phyloP scores from a whole-genome alignment of 2,888 invertebrate species.

The Mechanitis messenoides region DNA sequence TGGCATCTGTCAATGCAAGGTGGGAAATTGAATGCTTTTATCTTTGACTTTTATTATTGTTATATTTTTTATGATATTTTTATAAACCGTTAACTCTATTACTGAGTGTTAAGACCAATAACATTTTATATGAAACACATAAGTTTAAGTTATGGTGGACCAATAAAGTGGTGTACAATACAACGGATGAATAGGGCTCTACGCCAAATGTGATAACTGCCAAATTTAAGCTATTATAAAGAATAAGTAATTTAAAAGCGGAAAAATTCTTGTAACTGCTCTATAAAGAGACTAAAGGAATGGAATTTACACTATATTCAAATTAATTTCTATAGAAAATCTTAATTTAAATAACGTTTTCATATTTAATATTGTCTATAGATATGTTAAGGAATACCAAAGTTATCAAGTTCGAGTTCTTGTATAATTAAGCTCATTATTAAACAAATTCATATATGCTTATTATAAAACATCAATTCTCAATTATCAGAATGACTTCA shows the following conservation, averaged over 20 bases:
- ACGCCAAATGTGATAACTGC: conserved; percentile 2
- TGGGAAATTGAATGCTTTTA: too few relatives aligned
- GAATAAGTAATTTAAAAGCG: neutral
- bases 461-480: too few relatives aligned
- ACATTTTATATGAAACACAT: conserved; percentile 3
- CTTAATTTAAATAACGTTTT: too few relatives aligned
- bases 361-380: too few relatives aligned
- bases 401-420: too few relatives aligned
- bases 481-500: too few relatives aligned
- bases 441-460: too few relatives aligned
- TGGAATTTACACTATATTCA: neutral
- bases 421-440: too few relatives aligned
- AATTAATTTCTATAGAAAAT: neutral
- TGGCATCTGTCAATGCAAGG: too few relatives aligned
- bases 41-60: too few relatives aligned
- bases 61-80: too few relatives aligned
- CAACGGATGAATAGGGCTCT: neutral
- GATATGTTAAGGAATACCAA: too few relatives aligned
- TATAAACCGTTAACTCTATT: neutral
- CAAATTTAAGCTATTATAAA: conserved; percentile 2
- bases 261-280: neutral
- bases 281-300: neutral
- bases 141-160: neutral
- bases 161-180: neutral
- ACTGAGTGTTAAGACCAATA: neutral